Base-by-base conservation (phyloP, 2,888 invertebrate genomes). In the Perithous albicinctus region DNA sequence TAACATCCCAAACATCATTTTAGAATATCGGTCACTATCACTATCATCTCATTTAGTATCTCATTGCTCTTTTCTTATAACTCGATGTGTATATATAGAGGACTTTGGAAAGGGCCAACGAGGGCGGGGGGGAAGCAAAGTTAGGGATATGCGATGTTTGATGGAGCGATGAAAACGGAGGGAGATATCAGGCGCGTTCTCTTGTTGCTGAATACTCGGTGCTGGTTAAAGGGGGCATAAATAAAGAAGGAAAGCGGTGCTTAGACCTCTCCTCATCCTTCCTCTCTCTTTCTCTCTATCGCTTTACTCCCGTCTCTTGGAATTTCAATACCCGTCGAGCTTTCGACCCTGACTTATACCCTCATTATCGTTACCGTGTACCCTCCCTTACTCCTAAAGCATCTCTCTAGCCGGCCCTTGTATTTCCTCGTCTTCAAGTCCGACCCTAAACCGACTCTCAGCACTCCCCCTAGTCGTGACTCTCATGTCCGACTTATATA, bases 261-360 rank as follows among this genome's bases (percentile, higher is more conserved):
- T 72, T 43, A 72, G 59, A 59, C 32, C 59, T 72, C 43, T 46
- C 56, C 51, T 70, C 51, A 10, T 38, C 51, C 43, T 64, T 20
- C 61, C 64, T 63, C 64, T n/a, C 48, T 51, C 23, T 23, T 59
- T 35, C 29, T 18, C 69, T 54, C 26, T 38, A 32, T n/a, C n/a
- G 15, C 43, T 18, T n/a, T 29, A n/a, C n/a, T 12, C 64, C 73
- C 67, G 54, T 79, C 80, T 79, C 72, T 69, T 67, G 88, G 84
- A 85, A 87, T 88, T 88, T 88, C 85, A 86, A 87, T 88, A 86
- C 78, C 84, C 85, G 82, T 85, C 85, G 82, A 85, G 88, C 82
- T 83, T 75, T 82, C 82, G 79, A 82, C 79, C 75, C 79, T 79
- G 82, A 82, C 79, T 79, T 79, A 82, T 79, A 82, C 76, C 79